phyloP scores from a whole-genome alignment of 2,113 vertebrate species.

The Nothocercus julius region DNA sequence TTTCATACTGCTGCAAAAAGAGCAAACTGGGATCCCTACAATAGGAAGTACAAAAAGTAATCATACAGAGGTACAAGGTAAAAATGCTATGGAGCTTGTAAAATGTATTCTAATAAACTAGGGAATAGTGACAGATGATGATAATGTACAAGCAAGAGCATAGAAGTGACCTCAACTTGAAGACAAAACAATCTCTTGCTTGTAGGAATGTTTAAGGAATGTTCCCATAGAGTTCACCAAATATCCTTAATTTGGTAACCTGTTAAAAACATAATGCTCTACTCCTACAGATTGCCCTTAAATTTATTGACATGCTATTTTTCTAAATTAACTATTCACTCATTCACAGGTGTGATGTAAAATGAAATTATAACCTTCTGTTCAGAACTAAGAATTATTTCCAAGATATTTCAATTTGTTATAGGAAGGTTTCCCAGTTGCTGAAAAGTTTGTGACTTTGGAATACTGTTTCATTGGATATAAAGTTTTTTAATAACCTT shows the following conservation, averaged over 20 bases:
- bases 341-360: not conserved
- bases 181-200: not conserved
- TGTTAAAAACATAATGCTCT: not conserved
- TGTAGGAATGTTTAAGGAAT: not conserved
- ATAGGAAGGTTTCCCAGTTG: not conserved
- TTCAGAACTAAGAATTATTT: not conserved
- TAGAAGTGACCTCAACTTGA: not conserved
- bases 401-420: not conserved
- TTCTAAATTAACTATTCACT: not conserved
- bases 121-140: not conserved
- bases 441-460: not conserved
- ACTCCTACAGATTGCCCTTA: not conserved
- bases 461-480: not conserved
- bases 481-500: not conserved
- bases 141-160: not conserved
- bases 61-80: not conserved
- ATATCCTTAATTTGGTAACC: not conserved
- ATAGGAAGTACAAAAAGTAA: not conserved
- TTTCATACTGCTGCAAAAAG: conserved; percentile 12
- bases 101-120: not conserved
- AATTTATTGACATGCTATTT: not conserved
- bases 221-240: not conserved
- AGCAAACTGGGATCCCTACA: not conserved
- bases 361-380: not conserved
- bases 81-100: not conserved